These are phyloP conservation scores for Chondrosia reniformis DNA, from an alignment of 37 sponge, comb jelly and placozoan genomes.

Conservation along the genomic window DNA sequence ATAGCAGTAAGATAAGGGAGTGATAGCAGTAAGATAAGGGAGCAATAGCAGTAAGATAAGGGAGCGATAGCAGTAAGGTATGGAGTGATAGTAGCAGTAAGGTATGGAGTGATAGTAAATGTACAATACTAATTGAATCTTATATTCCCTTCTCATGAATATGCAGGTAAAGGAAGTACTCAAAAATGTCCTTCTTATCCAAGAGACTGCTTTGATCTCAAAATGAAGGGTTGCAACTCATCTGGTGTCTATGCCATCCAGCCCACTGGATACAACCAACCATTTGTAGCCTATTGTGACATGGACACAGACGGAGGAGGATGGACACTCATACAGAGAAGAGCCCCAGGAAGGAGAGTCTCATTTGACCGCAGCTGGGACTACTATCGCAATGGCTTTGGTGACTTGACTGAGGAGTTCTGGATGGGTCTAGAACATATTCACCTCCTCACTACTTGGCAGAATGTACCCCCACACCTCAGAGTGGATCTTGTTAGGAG, in stretches of 20 bases:
- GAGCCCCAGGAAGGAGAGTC: background rate
- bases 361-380: background rate
- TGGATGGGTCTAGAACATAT: constrained; percentile 5
- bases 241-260: constrained; percentile 6
- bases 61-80: too few relatives aligned
- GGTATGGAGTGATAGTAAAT: too few relatives aligned
- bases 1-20: too few relatives aligned
- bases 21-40: too few relatives aligned
- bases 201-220: constrained; percentile 10
- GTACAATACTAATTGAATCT: too few relatives aligned
- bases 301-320: constrained; percentile 20
- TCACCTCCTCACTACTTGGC: background rate
- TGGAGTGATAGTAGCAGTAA: too few relatives aligned
- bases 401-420: background rate
- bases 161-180: too few relatives aligned
- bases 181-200: background rate
- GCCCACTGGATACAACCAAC: background rate
- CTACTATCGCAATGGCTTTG: constrained; percentile 6
- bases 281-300: constrained; percentile 13
- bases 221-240: background rate
- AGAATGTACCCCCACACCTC: background rate
- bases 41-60: too few relatives aligned
- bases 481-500: background rate
- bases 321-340: constrained; percentile 1
- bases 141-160: too few relatives aligned